Conservation (phyloP, 2,113 vertebrate species). For the Brachypteracias leptosomus region DNA sequence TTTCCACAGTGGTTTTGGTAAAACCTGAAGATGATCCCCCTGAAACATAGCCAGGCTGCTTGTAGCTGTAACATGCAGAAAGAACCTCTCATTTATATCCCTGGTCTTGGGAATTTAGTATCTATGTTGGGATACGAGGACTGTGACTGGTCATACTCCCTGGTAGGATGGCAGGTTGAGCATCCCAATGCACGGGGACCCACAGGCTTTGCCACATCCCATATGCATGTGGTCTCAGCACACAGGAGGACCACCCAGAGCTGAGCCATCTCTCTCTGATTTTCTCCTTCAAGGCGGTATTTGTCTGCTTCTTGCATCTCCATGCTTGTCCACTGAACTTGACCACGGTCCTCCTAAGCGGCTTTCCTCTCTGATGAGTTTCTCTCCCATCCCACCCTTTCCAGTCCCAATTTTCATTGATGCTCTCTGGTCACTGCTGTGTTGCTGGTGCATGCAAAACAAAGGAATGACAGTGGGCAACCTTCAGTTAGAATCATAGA, state of each 20-base stretch:
- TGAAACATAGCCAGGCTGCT: not conserved
- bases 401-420: not conserved
- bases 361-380: not conserved
- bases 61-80: not conserved
- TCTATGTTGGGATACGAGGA: not conserved
- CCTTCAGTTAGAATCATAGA: too few species aligned
- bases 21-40: not conserved
- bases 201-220: not conserved
- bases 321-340: accelerated
- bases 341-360: not conserved
- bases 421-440: not conserved
- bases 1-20: not conserved
- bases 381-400: not conserved
- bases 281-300: not conserved
- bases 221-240: not conserved
- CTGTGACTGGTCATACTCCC: not conserved
- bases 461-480: not conserved
- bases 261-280: not conserved
- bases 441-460: not conserved
- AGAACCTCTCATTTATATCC: not conserved
- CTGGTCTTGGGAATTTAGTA: not conserved
- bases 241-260: not conserved
- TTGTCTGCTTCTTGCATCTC: not conserved
- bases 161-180: not conserved
- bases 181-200: not conserved